Base-by-base conservation (phyloP, 2,888 invertebrate genomes). In the Plebejus anna region DNA sequence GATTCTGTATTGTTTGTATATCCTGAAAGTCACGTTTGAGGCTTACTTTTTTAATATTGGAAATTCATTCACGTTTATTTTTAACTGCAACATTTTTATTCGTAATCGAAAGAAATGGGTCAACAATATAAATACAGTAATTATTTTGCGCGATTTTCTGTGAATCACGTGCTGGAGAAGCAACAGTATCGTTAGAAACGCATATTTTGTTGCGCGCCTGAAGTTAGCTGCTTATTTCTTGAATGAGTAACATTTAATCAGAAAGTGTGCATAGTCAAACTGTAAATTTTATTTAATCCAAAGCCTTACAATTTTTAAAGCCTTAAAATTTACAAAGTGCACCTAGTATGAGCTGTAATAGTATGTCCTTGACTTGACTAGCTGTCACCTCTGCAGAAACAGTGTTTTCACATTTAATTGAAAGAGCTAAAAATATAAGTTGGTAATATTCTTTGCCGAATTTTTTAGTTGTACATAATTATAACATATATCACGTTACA, bases 71-170 rank as follows among this genome's bases (percentile, higher is more conserved):
- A 66, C 66, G 66, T 66, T 66, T 66, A 32, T 13, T 66, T 32
- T 22, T 32, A 66, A 66, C 36, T 66, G 32, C 66, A 13, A 66
- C 32, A 36, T 36, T 36, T 61, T 28, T 28, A 66, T 66, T 66
- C 28, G 61, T 66, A 28, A 66, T 66, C 61, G 61, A 11, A 32
- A 66, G 13, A 66, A 66, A 32, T 32, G 32, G 32, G 32, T 13
- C 32, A 66, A 32, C 32, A 66, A 66, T 66, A 66, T 66, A 66
- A 66, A 66, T 66, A 66, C 66, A 66, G 66, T 13, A 66, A 32
- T 32, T 13, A 66, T 13, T 66, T 66, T 66, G 66, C 32, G 66
- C 66, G 66, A 4, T 32, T 66, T 66, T 66, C 66, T 66, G 32
- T 36, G 16, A 32, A 13, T 36, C 66, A 66, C 66, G 32, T 4